phyloP scores from a whole-genome alignment of 2,797 vertebrate genomes.

The Phataginus tetradactyla region DNA sequence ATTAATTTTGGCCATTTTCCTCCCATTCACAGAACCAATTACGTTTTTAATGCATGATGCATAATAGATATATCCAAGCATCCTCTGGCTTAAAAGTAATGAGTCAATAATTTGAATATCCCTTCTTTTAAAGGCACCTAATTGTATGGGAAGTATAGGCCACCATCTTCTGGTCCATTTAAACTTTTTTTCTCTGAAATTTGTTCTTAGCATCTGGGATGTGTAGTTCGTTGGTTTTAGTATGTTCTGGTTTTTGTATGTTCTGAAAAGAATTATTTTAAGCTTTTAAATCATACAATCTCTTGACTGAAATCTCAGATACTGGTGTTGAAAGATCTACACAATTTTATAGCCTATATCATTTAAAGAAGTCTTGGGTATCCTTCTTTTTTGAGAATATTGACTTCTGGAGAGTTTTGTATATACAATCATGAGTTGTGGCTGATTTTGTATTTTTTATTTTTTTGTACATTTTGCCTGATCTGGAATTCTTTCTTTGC shows the following conservation, averaged over 20 bases:
- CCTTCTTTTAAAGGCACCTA: slow-evolving; percentile 60
- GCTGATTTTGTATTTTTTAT: background rate
- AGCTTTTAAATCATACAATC: background rate
- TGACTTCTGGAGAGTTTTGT: slow-evolving; percentile 36
- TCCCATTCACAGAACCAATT: slow-evolving; percentile 54
- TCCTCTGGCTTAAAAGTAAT: slow-evolving; percentile 53
- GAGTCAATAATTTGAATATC: slow-evolving; percentile 15
- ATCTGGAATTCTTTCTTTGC: slow-evolving; percentile 49
- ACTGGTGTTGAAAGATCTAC: background rate
- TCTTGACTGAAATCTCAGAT: slow-evolving; percentile 41
- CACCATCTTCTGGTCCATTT: background rate
- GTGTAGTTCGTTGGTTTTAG: background rate
- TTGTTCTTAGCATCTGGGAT: background rate
- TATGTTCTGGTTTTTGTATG: slow-evolving; percentile 26
- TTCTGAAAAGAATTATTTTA: slow-evolving; percentile 46
- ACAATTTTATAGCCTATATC: background rate
- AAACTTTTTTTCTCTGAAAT: slow-evolving; percentile 56
- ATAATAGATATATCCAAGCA: slow-evolving; percentile 32
- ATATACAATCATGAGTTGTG: background rate
- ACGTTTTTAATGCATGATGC: slow-evolving; percentile 47
- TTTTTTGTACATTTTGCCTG: slow-evolving; percentile 15
- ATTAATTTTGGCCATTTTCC: slow-evolving; percentile 63
- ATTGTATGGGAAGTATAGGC: slow-evolving; percentile 14
- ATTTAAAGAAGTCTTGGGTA: background rate
- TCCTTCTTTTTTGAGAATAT: background rate